Evolutionary conservation across 2,888 invertebrate species (phyloP), one percentile per base, ranked within the genome.

Genomic region (Acheta domesticus): DNA sequence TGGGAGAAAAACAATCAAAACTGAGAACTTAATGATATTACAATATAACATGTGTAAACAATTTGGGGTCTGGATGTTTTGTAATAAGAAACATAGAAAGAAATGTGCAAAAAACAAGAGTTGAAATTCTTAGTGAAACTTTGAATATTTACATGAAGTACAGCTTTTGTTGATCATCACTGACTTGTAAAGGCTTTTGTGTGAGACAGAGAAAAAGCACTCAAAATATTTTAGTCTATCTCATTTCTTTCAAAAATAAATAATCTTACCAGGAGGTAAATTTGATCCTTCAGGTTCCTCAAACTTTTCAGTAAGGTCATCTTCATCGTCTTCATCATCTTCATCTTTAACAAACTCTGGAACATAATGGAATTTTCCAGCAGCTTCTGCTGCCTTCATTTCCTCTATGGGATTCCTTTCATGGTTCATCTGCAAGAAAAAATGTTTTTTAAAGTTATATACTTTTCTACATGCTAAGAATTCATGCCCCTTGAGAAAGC

Each of bases 371-470:
- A 91, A 89, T 77, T 85, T 84, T 49, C 91, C 89, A 82, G 85
- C 85, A 80, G 87, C 88, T 84, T 92, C 91, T 0, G 91, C 91
- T 16, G 88, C 88, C 83, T 89, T 87, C 91, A 93, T 91, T 86
- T 95, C 95, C 80, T 92, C 91, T 3, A 93, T 85, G 0, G 92
- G 90, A 85, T 92, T 91, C 79, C 95, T 89, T 79, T 93, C 93
- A 80, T 89, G 88, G 84, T 93, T 92, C 11, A 91, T 86, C 86
- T 91, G 87, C 36, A 74, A 78, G 16, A 3, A 77, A n/a, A n/a
- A 3, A 49, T 21, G 12, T 50, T 16, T 20, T 36, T 36, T 23
- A n/a, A 20, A 23, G 14, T 16, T n/a, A 50, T 19, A 12, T n/a
- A 62, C 62, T 62, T 62, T 62, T 62, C 62, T 62, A 12, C 4